Base-by-base conservation (phyloP, 2,888 invertebrate species). In the Netelia melanura region DNA sequence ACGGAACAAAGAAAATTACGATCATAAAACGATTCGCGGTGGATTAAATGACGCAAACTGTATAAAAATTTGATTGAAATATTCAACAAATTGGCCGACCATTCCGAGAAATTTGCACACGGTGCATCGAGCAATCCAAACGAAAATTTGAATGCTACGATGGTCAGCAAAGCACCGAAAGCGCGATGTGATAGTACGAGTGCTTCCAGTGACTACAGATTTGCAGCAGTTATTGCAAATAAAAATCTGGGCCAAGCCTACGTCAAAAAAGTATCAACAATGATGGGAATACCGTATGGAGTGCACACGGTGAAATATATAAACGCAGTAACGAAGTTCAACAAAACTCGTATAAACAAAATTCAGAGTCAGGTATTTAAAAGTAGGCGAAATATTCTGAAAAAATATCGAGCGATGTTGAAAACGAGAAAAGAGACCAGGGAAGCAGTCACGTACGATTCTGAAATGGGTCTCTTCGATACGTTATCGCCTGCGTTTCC, bases 1-100 rank as follows among this genome's bases (percentile, higher is more conserved):
- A 8, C 25, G 68, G 62, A 68, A 81, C 62, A 23, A 56, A 67
- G 83, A 83, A 56, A 85, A 86, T 80, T 86, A 87, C 54, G 30
- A 52, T 0, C 87, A 87, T 38, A 44, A 5, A 2, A 75, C 44
- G 3, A 68, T 86, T 52, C 70, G 65, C 14, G 74, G 58, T 8
- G 79, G 84, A 5, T 71, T 85, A 3, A 30, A 56, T 30, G 76
- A 81, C 67, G 43, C 10, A 11, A 38, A 65, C 68, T 86, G 11
- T 58, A 52, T 9, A 25, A 75, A 30, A 54, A 77, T 38, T 23
- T 85, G 0, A 44, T 48, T 6, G 3, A 11, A 17, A 30, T 84
- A 14, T 86, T 86, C 38, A 48, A 64, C 3, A 76, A 65, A 43
- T 68, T 71, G 43, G 71, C 58, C 5, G 52, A 78, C 17, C 81